Percentiles rank a stretch among this genome's conserved stretches.
Conservation (phyloP, 2,113 vertebrate genomes). For the Scomber scombrus region DNA sequence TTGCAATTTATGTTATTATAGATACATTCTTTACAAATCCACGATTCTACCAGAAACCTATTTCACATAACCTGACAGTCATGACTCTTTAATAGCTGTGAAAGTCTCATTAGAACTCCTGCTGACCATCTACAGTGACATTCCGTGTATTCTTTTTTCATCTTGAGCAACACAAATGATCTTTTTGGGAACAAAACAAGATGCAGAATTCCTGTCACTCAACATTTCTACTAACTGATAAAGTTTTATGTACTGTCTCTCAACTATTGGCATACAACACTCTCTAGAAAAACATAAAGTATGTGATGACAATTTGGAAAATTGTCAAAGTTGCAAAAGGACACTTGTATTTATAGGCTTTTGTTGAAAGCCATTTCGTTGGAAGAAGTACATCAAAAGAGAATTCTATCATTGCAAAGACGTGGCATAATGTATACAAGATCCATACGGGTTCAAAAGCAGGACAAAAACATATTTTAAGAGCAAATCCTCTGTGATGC, state of each 20-base stretch:
- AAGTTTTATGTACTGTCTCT: constrained; percentile 36
- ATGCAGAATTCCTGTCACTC: neutral
- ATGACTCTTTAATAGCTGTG: constrained; percentile 5
- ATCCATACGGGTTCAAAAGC: constrained; percentile 65
- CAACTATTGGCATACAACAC: constrained; percentile 17
- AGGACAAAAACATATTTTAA: constrained; percentile 71
- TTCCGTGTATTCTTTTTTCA: constrained; percentile 18
- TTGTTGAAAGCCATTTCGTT: constrained; percentile 47
- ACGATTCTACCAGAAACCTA: constrained; percentile 4
- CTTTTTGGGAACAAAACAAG: constrained; percentile 9
- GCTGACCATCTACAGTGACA: constrained; percentile 31
- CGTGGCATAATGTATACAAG: constrained; percentile 33
- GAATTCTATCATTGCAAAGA: constrained; percentile 45
- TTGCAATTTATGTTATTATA: constrained; percentile 12
- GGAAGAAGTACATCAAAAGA: constrained; percentile 61
- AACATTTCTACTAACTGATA: constrained; percentile 12
- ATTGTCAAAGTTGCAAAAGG: constrained; percentile 41
- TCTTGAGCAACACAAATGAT: neutral
- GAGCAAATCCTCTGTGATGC: constrained; percentile 39
- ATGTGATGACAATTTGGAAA: constrained; percentile 41
- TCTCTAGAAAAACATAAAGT: constrained; percentile 1
- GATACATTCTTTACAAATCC: constrained; percentile 8
- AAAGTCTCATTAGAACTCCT: constrained; percentile 8
- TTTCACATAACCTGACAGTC: constrained; percentile 13
- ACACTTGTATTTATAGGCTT: constrained; percentile 50